Evolutionary conservation across 1,140 invertebrate species (phyloP).

Genomic region (Trialeurodes vaporariorum): DNA sequence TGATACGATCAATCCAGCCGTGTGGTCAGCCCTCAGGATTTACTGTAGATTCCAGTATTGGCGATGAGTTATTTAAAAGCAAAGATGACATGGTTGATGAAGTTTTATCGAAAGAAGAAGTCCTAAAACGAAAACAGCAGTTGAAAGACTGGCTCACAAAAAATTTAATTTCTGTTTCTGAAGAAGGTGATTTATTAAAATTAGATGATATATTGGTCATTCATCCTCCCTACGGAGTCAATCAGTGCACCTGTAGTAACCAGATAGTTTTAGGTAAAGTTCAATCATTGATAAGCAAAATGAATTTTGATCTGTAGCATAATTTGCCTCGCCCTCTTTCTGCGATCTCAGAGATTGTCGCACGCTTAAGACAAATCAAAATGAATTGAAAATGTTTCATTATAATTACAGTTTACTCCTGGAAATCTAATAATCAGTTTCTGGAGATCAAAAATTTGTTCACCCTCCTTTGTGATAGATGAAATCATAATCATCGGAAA

Average conservation of each 20-base stretch:
- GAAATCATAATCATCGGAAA: too few relatives aligned
- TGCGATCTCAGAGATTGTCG: too few relatives aligned
- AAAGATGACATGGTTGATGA: background rate
- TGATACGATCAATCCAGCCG: background rate
- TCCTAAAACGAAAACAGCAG: background rate
- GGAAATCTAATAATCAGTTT: too few relatives aligned
- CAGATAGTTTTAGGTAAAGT: background rate
- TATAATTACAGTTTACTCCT: too few relatives aligned
- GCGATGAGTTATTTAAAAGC: background rate
- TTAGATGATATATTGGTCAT: background rate
- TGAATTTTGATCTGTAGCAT: too few relatives aligned
- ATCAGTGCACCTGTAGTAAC: background rate
- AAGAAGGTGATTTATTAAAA: background rate
- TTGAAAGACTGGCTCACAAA: background rate
- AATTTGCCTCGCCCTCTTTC: too few relatives aligned
- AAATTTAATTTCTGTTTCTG: background rate
- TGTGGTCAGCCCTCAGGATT: background rate
- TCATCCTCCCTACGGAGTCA: background rate
- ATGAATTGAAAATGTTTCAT: too few relatives aligned
- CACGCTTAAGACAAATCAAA: too few relatives aligned
- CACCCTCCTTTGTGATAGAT: too few relatives aligned
- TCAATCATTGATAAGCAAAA: background rate
- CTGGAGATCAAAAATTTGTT: too few relatives aligned
- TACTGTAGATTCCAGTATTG: background rate
- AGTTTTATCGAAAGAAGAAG: background rate